These are phyloP conservation scores for Henricia sp. DNA, from an alignment of 53 echinoderm and acorn worm species.

Conservation along the genomic window DNA sequence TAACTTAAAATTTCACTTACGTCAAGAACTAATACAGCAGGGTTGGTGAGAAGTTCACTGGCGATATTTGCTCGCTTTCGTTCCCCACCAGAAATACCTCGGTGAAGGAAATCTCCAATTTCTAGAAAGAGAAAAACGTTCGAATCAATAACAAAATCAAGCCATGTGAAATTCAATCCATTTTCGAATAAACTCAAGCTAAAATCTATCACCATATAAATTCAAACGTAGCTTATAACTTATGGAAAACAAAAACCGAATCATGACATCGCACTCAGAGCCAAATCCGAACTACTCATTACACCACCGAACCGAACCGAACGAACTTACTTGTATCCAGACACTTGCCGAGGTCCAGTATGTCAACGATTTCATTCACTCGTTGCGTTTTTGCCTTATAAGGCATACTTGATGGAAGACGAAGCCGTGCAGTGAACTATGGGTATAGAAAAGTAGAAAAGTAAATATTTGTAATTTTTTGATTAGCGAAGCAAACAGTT, in stretches of 20 bases:
- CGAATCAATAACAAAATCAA: not conserved
- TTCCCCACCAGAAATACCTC: constrained; percentile 89
- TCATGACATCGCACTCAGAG: no score
- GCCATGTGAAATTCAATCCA: no score
- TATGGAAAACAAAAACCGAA: no score
- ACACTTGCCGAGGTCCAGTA: constrained; percentile 80
- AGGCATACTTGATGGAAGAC: constrained; percentile 68
- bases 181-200: no score
- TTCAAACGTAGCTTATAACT: no score
- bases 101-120: constrained; percentile 75
- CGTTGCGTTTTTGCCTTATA: constrained; percentile 59
- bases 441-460: not conserved
- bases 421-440: constrained; percentile 84
- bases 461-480: not conserved
- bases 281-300: no score
- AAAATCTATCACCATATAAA: no score
- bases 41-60: constrained; percentile 85
- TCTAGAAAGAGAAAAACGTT: constrained; percentile 24
- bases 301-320: no score
- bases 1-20: constrained; percentile 49
- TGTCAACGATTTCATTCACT: constrained; percentile 75
- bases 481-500: no score
- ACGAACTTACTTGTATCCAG: constrained; percentile 78
- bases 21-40: constrained; percentile 81
- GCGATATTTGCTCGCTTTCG: constrained; percentile 93